These are phyloP conservation scores for Ormyrus labotus DNA, from an alignment of 2,888 invertebrate species.

Conservation along the genomic window DNA sequence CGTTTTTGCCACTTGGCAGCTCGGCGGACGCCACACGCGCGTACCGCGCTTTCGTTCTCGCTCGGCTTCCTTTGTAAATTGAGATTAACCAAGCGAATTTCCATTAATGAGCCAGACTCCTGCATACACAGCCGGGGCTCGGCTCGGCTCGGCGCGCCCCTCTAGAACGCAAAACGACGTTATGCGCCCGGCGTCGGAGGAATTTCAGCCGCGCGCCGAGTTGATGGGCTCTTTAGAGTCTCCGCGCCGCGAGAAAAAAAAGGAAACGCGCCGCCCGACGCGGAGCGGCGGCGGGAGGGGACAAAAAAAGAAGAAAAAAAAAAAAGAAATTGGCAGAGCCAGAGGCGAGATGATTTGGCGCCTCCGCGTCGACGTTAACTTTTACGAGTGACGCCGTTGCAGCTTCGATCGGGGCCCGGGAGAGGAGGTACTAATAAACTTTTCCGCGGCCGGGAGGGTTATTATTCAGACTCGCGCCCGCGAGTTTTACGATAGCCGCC, in stretches of 20 bases:
- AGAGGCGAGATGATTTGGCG: conserved; percentile 48
- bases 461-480: conserved; percentile 46
- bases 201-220: not conserved
- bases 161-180: conserved; percentile 19
- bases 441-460: conserved; percentile 51
- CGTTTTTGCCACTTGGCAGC: too few relatives aligned
- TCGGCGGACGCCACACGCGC: too few relatives aligned
- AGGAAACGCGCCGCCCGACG: too few relatives aligned
- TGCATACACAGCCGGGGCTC: not conserved
- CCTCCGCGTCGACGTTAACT: conserved; percentile 46
- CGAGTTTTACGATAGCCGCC: conserved; percentile 40
- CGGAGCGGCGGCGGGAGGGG: not conserved
- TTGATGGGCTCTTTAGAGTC: conserved; percentile 15
- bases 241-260: not conserved
- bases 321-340: conserved; percentile 39
- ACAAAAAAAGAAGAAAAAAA: not conserved
- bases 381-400: conserved; percentile 48
- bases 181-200: not conserved
- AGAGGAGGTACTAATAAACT: conserved; percentile 47
- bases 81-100: conserved; percentile 26
- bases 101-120: conserved; percentile 38
- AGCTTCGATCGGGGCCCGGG: conserved; percentile 39
- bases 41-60: too few relatives aligned
- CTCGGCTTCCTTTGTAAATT: not conserved
- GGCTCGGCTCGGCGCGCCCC: not conserved